Evolutionary conservation across 2,113 vertebrate species (phyloP).

Genomic region (Lutjanus erythropterus): DNA sequence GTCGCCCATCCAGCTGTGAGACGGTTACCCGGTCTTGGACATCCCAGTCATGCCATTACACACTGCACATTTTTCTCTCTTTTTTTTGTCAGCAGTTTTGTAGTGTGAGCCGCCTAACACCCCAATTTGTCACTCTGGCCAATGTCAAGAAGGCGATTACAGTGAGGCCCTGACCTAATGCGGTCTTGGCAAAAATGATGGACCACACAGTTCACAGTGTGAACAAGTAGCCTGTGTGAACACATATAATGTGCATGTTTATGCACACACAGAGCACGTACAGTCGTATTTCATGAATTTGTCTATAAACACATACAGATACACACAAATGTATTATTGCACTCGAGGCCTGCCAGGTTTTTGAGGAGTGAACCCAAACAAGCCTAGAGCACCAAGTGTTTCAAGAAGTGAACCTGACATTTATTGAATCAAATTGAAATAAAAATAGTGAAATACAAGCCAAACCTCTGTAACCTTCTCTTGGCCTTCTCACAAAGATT

Average conservation of each 20-base stretch:
- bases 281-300: neutral
- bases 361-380: constrained; percentile 53
- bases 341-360: constrained; percentile 39
- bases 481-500: constrained; percentile 54
- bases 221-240: constrained; percentile 20
- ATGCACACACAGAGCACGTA: neutral
- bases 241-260: neutral
- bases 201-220: constrained; percentile 39
- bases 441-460: constrained; percentile 67
- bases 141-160: constrained; percentile 29
- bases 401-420: constrained; percentile 69
- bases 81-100: constrained; percentile 13
- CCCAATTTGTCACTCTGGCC: neutral
- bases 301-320: neutral
- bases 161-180: constrained; percentile 12
- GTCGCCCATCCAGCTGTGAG: neutral
- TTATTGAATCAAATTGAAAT: constrained; percentile 78
- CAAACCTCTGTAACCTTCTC: constrained; percentile 46
- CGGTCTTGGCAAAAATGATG: constrained; percentile 23
- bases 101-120: neutral
- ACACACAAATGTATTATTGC: constrained; percentile 32
- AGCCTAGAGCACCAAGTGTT: constrained; percentile 22
- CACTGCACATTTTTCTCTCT: neutral
- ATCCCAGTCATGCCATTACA: neutral
- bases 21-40: neutral